A percentile compares a stretch with the other conserved stretches of the same genome.
Evolutionary conservation across 2,797 vertebrate species (phyloP).

Genomic region (Limnodromus scolopaceus): DNA sequence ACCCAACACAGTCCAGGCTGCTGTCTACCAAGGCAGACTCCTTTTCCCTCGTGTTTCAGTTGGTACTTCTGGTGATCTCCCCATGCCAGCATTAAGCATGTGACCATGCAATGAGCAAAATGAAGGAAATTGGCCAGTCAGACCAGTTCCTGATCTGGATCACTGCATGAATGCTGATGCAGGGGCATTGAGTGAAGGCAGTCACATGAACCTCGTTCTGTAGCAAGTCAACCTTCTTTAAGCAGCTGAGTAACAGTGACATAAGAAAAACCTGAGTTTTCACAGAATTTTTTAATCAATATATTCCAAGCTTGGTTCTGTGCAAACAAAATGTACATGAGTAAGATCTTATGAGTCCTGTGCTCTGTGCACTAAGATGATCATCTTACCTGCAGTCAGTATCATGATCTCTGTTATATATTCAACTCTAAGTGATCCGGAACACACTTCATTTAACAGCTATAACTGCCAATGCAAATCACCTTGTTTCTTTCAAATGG

Average conservation of each 20-base stretch:
- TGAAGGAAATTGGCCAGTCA: neutral
- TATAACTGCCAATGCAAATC: neutral
- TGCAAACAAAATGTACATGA: neutral
- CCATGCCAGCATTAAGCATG: neutral
- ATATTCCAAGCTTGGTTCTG: neutral
- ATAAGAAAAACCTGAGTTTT: neutral
- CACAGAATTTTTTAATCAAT: neutral
- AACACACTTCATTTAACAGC: neutral
- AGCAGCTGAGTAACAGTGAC: neutral
- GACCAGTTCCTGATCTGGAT: neutral
- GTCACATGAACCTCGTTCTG: fast-evolving
- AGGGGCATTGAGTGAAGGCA: fast-evolving
- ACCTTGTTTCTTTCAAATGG: neutral
- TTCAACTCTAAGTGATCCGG: neutral
- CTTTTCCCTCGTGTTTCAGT: neutral
- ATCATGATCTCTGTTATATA: neutral
- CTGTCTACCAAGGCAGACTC: neutral
- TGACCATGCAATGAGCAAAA: neutral
- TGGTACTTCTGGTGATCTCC: neutral
- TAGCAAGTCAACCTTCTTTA: neutral
- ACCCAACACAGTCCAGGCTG: neutral
- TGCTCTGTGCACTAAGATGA: neutral
- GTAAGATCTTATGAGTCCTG: neutral
- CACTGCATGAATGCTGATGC: neutral
- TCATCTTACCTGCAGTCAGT: neutral